Percentiles rank a stretch among this genome's conserved stretches.
phyloP scores from a whole-genome alignment of 2,888 invertebrate genomes.

The Phoronis australis region DNA sequence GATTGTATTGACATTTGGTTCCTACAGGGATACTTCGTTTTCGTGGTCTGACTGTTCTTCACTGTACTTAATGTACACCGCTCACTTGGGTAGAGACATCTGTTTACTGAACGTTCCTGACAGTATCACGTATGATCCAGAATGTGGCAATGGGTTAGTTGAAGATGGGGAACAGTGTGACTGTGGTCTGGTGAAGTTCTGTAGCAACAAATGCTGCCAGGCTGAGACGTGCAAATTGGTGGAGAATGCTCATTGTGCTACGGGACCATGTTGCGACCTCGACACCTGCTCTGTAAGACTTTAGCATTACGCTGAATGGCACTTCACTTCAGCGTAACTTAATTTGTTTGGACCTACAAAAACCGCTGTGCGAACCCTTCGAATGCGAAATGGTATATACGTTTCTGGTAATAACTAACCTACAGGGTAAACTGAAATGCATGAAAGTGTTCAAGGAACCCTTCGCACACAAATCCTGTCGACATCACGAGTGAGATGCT shows the following conservation, averaged over 20 bases:
- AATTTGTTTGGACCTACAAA: too few species aligned
- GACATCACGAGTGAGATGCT: too few species aligned
- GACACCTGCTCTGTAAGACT: slow-evolving; percentile 60
- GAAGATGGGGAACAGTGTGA: slow-evolving; percentile 97
- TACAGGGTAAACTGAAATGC: too few species aligned
- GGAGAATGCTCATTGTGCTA: slow-evolving; percentile 85
- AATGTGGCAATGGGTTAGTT: slow-evolving; percentile 94
- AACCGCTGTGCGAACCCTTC: too few species aligned
- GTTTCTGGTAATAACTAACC: too few species aligned
- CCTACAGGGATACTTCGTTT: too few species aligned
- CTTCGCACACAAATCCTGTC: too few species aligned
- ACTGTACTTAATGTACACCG: slow-evolving; percentile 80
- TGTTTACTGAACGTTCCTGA: slow-evolving; percentile 84
- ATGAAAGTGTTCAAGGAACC: too few species aligned
- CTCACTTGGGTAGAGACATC: slow-evolving; percentile 95
- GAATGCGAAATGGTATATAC: too few species aligned
- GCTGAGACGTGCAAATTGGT: slow-evolving; percentile 80
- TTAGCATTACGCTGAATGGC: too few species aligned
- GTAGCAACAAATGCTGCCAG: slow-evolving; percentile 79
- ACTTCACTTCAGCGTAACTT: too few species aligned
- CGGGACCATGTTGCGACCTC: slow-evolving; percentile 87
- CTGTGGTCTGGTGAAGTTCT: slow-evolving; percentile 69
- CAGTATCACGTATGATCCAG: slow-evolving; percentile 61
- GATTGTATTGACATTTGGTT: too few species aligned
- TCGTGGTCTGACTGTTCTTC: slow-evolving; percentile 95